phyloP scores from a whole-genome alignment of 2,113 vertebrate genomes.

The Sebastes fasciatus region DNA sequence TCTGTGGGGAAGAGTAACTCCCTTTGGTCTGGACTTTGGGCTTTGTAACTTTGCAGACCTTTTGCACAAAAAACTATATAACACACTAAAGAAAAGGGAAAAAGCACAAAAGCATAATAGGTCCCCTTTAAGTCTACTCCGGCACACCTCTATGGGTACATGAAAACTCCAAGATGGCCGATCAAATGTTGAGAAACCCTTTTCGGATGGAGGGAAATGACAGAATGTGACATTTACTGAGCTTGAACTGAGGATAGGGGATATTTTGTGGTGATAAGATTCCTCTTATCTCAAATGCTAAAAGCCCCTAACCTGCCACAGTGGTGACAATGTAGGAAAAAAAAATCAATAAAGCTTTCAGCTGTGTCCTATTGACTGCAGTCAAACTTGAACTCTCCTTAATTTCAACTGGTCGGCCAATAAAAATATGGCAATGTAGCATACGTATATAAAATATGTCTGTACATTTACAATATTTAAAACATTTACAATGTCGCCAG shows the following conservation, averaged over 20 bases:
- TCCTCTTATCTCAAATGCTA: constrained; percentile 19
- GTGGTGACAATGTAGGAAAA: constrained; percentile 13
- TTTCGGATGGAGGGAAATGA: constrained; percentile 9
- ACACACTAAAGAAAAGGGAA: too few relatives aligned
- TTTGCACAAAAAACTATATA: too few relatives aligned
- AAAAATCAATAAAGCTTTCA: constrained; percentile 19
- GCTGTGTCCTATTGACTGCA: constrained; percentile 47
- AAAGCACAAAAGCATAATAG: too few relatives aligned
- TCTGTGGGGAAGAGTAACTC: too few relatives aligned
- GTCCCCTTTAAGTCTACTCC: too few relatives aligned
- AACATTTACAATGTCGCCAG: constrained; percentile 82
- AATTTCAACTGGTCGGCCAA: constrained; percentile 69
- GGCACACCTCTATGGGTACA: too few relatives aligned
- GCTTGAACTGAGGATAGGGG: not conserved
- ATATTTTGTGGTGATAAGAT: constrained; percentile 16
- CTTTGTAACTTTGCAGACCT: too few relatives aligned
- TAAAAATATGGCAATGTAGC: constrained; percentile 83
- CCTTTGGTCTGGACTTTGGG: too few relatives aligned
- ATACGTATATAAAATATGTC: constrained; percentile 87
- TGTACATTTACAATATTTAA: constrained; percentile 87
- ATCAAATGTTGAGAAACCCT: not conserved
- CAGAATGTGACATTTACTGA: constrained; percentile 31
- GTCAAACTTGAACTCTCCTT: constrained; percentile 54
- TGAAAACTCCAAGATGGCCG: not conserved
- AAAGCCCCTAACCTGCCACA: constrained; percentile 41